These are phyloP conservation scores for Pygoscelis adeliae DNA, from an alignment of 2,113 vertebrate genomes.

Conservation along the genomic window DNA sequence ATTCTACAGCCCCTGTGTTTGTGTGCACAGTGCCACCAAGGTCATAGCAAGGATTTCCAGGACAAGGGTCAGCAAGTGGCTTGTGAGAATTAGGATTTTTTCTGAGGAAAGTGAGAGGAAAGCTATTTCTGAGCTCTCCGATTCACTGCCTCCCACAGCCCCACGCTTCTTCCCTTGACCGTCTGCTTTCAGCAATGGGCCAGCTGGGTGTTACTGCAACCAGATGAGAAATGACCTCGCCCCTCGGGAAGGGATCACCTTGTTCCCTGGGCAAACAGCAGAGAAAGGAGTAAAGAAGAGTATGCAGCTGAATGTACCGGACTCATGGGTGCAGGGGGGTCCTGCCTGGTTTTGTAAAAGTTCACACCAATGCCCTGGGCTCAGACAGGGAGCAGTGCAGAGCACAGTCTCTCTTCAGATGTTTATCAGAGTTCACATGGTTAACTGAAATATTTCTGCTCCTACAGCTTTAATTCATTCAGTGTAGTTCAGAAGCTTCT, in stretches of 20 bases:
- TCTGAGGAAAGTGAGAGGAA: not conserved
- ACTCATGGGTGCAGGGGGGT: not conserved
- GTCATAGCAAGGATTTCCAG: not conserved
- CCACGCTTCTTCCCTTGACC: not conserved
- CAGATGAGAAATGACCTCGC: not conserved
- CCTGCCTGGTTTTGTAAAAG: too few species aligned
- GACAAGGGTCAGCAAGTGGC: not conserved
- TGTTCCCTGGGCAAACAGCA: fast-evolving
- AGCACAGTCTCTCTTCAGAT: slow-evolving; percentile 33
- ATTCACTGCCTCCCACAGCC: not conserved
- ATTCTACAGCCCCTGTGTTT: not conserved
- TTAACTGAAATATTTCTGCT: slow-evolving; percentile 77
- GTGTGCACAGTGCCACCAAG: not conserved
- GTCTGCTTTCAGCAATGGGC: not conserved
- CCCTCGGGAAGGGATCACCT: not conserved
- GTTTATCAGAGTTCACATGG: slow-evolving; percentile 70
- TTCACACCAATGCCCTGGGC: not conserved
- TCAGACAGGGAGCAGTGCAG: not conserved
- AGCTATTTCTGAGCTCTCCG: not conserved
- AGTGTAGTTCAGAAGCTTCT: slow-evolving; percentile 70
- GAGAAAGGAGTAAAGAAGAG: not conserved
- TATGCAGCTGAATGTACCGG: not conserved
- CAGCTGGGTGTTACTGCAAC: not conserved
- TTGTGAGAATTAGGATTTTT: not conserved
- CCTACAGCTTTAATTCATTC: slow-evolving; percentile 76